A percentile compares a stretch with the other conserved stretches of the same genome.
phyloP scores from a whole-genome alignment of 1,140 invertebrate species.

The Steinernema khuongi region DNA sequence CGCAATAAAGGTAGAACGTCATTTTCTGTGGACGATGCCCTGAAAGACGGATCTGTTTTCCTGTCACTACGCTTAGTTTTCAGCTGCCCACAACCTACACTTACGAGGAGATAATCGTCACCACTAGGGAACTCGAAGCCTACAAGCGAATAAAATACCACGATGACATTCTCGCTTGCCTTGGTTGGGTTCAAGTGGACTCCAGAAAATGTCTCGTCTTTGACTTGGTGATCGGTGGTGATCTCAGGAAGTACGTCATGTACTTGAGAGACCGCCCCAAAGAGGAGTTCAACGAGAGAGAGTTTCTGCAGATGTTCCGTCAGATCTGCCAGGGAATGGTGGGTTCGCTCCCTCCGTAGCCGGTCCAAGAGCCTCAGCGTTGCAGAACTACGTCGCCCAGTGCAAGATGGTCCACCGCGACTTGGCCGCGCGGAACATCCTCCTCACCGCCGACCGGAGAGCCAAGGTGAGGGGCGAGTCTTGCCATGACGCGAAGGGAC shows the following conservation, averaged over 20 bases:
- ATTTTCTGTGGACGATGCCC: too few relatives aligned
- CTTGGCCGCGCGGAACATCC: background rate
- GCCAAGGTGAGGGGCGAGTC: background rate
- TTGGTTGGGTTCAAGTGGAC: background rate
- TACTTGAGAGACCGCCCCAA: background rate
- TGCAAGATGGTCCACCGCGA: background rate
- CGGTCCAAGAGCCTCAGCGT: background rate
- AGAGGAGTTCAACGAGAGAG: background rate
- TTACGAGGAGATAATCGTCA: background rate
- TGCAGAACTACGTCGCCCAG: background rate
- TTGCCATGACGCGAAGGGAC: background rate
- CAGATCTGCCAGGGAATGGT: conserved; percentile 2
- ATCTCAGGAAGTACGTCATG: background rate
- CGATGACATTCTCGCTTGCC: background rate
- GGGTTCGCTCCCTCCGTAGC: background rate
- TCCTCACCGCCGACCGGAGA: background rate
- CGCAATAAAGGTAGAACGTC: background rate
- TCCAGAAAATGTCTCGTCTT: background rate
- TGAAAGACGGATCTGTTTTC: too few relatives aligned
- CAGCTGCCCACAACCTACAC: background rate
- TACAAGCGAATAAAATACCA: background rate
- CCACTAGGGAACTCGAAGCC: background rate
- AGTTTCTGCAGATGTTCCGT: background rate
- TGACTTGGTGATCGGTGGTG: background rate
- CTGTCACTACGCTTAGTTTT: too few relatives aligned